These are phyloP conservation scores for Hedychridium roseum DNA, from an alignment of 2,888 invertebrate genomes.

Conservation along the genomic window DNA sequence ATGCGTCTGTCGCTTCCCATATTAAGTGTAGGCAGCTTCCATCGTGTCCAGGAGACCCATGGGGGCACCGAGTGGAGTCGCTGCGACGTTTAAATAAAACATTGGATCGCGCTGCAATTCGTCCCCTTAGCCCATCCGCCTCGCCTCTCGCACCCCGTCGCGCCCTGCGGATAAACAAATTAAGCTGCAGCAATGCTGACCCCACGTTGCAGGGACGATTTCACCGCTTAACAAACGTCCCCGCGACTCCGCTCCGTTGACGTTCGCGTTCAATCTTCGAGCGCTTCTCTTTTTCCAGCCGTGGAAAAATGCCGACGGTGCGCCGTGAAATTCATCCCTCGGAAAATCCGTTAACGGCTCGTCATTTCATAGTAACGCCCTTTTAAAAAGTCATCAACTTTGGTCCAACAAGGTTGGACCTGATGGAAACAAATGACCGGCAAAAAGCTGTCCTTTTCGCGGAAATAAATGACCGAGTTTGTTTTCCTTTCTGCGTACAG, in stretches of 20 bases:
- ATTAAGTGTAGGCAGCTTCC: constrained; percentile 57
- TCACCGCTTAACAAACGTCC: constrained; percentile 40
- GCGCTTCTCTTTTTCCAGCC: constrained; percentile 6
- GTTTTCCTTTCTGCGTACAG: too few relatives aligned
- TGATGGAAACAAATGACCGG: neutral
- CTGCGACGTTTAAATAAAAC: constrained; percentile 60
- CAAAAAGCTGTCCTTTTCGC: too few relatives aligned
- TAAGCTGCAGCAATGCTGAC: constrained; percentile 50
- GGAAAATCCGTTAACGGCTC: neutral
- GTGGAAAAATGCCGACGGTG: neutral
- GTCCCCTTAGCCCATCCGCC: constrained; percentile 32
- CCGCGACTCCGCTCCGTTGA: constrained; percentile 30
- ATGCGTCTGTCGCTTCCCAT: constrained; percentile 58
- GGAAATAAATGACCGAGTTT: too few relatives aligned
- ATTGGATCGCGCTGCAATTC: constrained; percentile 56
- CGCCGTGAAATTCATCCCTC: neutral
- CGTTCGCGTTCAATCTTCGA: constrained; percentile 31
- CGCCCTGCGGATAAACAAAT: constrained; percentile 56
- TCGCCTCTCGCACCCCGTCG: constrained; percentile 21
- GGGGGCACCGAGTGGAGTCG: constrained; percentile 53
- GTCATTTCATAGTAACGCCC: too few relatives aligned
- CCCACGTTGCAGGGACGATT: constrained; percentile 40
- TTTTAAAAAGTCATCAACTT: too few relatives aligned
- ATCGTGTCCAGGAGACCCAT: constrained; percentile 59
- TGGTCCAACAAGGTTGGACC: neutral